Percentiles rank a stretch among this genome's conserved stretches.
phyloP scores from a whole-genome alignment of 1,140 invertebrate genomes.

The Bombus superbus region DNA sequence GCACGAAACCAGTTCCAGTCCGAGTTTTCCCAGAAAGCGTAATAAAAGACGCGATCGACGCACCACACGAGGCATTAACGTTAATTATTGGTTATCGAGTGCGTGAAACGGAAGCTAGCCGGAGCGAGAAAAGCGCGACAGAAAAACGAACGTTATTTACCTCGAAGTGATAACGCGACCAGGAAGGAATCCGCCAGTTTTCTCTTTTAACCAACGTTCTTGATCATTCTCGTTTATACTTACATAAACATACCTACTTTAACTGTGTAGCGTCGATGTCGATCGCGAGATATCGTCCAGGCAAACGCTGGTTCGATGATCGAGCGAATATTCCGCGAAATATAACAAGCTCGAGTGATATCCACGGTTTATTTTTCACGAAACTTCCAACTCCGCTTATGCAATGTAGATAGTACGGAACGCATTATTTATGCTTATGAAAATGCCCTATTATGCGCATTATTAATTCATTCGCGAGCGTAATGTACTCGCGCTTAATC shows the following conservation, averaged over 20 bases:
- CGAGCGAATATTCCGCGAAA: not conserved
- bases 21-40: slow-evolving; percentile 14
- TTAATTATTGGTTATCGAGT: slow-evolving; percentile 28
- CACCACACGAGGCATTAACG: not conserved
- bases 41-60: slow-evolving; percentile 16
- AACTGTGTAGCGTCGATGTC: not conserved
- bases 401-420: slow-evolving; percentile 27
- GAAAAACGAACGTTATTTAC: not conserved
- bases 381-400: not conserved
- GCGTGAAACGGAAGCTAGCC: slow-evolving; percentile 24
- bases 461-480: slow-evolving; percentile 6
- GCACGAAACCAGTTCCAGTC: slow-evolving; percentile 14
- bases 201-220: not conserved
- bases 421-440: not conserved
- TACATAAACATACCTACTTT: not conserved
- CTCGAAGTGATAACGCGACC: slow-evolving; percentile 11
- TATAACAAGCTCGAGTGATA: not conserved
- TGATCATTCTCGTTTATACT: not conserved
- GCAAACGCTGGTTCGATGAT: not conserved
- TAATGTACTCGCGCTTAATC: slow-evolving; percentile 7
- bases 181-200: not conserved
- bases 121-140: not conserved
- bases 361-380: not conserved
- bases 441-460: slow-evolving; percentile 8
- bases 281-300: not conserved